Evolutionary conservation across 2,797 vertebrate species (phyloP).

Genomic region (Chlorospingus flavigularis): DNA sequence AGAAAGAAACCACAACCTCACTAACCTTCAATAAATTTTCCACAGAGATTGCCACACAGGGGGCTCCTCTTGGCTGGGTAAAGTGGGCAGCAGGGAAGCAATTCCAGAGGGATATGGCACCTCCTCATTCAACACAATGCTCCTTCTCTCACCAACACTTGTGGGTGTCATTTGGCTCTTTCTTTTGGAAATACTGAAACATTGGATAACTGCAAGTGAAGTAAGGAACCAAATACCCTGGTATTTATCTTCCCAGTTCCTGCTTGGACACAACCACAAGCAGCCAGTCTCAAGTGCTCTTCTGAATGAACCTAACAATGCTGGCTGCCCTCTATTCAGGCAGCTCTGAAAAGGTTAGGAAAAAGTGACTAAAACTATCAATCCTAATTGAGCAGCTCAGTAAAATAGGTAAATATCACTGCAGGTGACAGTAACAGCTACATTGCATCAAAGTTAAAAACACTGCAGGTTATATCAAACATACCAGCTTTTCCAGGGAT

Average conservation of each 20-base stretch:
- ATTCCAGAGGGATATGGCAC: no score
- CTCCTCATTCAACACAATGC: rapidly evolving
- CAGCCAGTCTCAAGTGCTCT: background rate
- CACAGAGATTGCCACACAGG: background rate
- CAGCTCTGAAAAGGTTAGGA: background rate
- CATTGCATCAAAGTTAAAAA: background rate
- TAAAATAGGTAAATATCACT: background rate
- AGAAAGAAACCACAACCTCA: background rate
- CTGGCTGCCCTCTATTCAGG: background rate
- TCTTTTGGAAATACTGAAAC: background rate
- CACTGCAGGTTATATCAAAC: background rate
- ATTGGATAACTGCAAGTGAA: background rate
- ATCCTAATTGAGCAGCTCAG: background rate
- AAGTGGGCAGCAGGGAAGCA: background rate
- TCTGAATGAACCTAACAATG: background rate
- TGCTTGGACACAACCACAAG: background rate
- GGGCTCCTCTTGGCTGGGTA: background rate
- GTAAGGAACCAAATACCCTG: background rate
- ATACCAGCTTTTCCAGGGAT: background rate
- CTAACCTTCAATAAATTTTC: background rate
- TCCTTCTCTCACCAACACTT: background rate
- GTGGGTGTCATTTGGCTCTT: background rate
- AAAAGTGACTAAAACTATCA: background rate
- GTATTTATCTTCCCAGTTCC: background rate
- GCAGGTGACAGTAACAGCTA: background rate